These are phyloP conservation scores for Lissonota sp. DNA, from an alignment of 2,888 invertebrate species.

Conservation along the genomic window DNA sequence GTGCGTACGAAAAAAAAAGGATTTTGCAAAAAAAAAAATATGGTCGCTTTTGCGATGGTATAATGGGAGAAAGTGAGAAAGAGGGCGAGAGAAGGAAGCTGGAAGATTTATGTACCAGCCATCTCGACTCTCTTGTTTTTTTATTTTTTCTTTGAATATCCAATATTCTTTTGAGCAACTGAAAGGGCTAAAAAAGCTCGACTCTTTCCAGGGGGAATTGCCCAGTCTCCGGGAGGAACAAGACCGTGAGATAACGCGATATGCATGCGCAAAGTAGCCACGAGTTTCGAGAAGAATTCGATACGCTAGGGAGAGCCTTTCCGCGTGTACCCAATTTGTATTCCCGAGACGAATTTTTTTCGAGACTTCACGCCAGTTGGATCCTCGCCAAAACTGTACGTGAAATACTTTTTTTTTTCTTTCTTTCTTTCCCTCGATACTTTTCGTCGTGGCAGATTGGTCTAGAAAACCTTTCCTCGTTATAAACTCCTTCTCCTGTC, in stretches of 20 bases:
- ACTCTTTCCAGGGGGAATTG: not conserved
- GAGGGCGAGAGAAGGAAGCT: slow-evolving; percentile 2
- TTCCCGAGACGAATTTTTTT: slow-evolving; percentile 67
- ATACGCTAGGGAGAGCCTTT: slow-evolving; percentile 44
- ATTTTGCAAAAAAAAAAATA: slow-evolving; percentile 13
- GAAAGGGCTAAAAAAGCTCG: not conserved
- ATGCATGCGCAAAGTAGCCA: not conserved
- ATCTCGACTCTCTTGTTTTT: slow-evolving; percentile 35
- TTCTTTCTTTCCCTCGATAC: not conserved
- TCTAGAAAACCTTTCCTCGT: slow-evolving; percentile 56
- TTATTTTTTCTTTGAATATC: slow-evolving; percentile 48
- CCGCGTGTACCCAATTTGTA: slow-evolving; percentile 66
- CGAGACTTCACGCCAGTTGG: slow-evolving; percentile 55
- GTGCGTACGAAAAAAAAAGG: slow-evolving; percentile 15
- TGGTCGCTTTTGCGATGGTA: slow-evolving; percentile 2
- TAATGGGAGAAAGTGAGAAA: not conserved
- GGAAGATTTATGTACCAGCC: slow-evolving; percentile 60
- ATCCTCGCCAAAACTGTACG: slow-evolving; percentile 45
- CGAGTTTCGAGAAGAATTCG: slow-evolving; percentile 41
- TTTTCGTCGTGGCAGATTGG: slow-evolving; percentile 34
- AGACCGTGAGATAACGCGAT: slow-evolving; percentile 35
- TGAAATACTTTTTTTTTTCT: slow-evolving; percentile 31
- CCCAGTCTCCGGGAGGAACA: slow-evolving; percentile 5
- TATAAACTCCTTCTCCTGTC: slow-evolving; percentile 26
- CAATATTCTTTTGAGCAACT: slow-evolving; percentile 35